A percentile compares a stretch with the other conserved stretches of the same genome.
Evolutionary conservation across 2,113 vertebrate genomes (phyloP).

Genomic region (Callorhinus ursinus): DNA sequence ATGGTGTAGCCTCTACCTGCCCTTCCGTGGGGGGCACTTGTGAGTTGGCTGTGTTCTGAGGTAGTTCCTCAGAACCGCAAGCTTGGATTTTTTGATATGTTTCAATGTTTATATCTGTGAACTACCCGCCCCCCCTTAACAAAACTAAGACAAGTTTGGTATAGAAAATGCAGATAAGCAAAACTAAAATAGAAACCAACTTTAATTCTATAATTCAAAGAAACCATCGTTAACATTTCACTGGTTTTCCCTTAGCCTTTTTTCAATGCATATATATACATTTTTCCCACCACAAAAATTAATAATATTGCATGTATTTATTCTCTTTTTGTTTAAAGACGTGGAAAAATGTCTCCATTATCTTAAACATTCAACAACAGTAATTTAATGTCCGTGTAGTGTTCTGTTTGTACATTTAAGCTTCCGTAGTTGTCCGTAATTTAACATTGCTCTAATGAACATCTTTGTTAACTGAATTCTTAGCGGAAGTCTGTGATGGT

Average conservation of each 20-base stretch:
- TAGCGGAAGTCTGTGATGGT: background rate
- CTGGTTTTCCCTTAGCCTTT: background rate
- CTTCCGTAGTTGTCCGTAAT: background rate
- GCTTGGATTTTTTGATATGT: background rate
- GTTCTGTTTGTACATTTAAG: background rate
- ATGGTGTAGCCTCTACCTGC: constrained; percentile 23
- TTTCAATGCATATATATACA: background rate
- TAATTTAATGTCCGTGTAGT: background rate
- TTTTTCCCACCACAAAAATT: constrained; percentile 8
- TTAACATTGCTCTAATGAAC: constrained; percentile 7
- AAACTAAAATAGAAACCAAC: constrained; percentile 45
- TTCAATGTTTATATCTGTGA: background rate
- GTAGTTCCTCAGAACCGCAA: background rate
- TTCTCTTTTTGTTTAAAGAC: constrained; percentile 23
- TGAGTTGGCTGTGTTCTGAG: background rate
- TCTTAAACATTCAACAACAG: background rate
- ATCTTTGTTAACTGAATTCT: constrained; percentile 35
- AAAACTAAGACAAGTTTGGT: constrained; percentile 31
- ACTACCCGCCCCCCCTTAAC: background rate
- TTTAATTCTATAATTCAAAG: background rate
- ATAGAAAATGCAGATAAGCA: constrained; percentile 45
- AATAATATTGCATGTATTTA: background rate
- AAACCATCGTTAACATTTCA: background rate
- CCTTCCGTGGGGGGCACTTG: background rate
- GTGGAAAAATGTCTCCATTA: background rate